These are phyloP conservation scores for human DNA, from an alignment of 2,113 vertebrate species.

Conservation along the genomic window DNA sequence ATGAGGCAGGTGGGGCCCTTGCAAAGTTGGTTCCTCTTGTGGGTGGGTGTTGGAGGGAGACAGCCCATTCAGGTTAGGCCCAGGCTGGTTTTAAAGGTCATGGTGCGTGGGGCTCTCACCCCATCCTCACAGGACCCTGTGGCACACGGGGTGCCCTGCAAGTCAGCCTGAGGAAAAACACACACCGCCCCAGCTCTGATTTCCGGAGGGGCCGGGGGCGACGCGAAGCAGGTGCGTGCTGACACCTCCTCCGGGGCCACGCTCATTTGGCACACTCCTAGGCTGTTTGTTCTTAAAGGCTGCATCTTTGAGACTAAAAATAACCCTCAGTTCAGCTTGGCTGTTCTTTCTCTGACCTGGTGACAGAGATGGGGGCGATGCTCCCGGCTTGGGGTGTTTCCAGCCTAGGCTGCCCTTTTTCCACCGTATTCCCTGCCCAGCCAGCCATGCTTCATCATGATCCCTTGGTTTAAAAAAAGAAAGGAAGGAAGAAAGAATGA, in stretches of 20 bases:
- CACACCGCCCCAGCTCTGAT: not conserved
- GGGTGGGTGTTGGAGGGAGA: not conserved
- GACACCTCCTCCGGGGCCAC: not conserved
- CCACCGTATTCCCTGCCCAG: not conserved
- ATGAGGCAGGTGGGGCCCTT: not conserved
- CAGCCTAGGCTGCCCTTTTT: not conserved
- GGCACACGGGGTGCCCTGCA: not conserved
- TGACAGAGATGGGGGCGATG: not conserved
- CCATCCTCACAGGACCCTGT: not conserved
- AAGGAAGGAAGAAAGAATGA: not conserved
- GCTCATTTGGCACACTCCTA: not conserved
- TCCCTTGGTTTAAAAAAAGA: not conserved
- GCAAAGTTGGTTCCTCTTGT: not conserved
- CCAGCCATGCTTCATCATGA: not conserved
- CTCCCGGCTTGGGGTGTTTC: not conserved
- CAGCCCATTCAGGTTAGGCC: not conserved
- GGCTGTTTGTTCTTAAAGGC: slow-evolving; percentile 3
- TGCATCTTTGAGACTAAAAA: slow-evolving; percentile 70
- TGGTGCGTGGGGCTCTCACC: accelerated
- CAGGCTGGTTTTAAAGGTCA: not conserved
- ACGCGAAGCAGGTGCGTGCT: not conserved
- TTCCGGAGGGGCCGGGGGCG: not conserved
- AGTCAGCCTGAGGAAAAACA: not conserved
- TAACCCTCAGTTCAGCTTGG: slow-evolving; percentile 34
- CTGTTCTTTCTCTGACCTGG: not conserved